Conservation (phyloP, 1,140 invertebrate species). For the Lineus longissimus region DNA sequence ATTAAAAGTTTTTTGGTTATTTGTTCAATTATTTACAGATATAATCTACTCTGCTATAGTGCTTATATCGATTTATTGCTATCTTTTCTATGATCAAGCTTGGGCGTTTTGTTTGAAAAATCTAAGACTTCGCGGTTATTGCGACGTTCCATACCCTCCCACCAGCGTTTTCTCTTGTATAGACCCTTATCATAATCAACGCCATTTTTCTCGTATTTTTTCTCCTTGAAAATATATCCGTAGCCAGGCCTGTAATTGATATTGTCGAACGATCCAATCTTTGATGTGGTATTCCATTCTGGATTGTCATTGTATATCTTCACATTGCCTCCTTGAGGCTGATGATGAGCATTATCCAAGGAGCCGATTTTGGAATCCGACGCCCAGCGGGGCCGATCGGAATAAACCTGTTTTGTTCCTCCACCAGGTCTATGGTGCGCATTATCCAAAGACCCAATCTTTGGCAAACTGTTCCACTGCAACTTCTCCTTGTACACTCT, state of each 20-base stretch:
- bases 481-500: constrained; percentile 68
- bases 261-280: constrained; percentile 35
- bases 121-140: neutral
- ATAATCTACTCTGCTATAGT: too few species aligned
- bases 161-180: neutral
- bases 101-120: neutral
- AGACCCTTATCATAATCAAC: neutral
- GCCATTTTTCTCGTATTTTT: neutral
- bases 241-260: constrained; percentile 10
- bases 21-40: too few species aligned
- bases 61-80: too few species aligned
- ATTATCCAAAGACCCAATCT: constrained; percentile 91
- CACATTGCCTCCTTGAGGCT: constrained; percentile 37
- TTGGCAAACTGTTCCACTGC: constrained; percentile 87
- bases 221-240: constrained; percentile 3
- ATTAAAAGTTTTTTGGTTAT: too few species aligned
- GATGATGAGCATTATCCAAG: constrained; percentile 21
- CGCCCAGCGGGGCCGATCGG: constrained; percentile 75
- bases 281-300: constrained; percentile 34
- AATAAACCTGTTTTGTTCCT: constrained; percentile 66
- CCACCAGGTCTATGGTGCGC: constrained; percentile 85
- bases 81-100: too few species aligned
- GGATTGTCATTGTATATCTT: constrained; percentile 32
- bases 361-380: constrained; percentile 61
- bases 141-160: neutral